Evolutionary conservation across 2,797 vertebrate species (phyloP).

Genomic region (Macrochelys suwanniensis): DNA sequence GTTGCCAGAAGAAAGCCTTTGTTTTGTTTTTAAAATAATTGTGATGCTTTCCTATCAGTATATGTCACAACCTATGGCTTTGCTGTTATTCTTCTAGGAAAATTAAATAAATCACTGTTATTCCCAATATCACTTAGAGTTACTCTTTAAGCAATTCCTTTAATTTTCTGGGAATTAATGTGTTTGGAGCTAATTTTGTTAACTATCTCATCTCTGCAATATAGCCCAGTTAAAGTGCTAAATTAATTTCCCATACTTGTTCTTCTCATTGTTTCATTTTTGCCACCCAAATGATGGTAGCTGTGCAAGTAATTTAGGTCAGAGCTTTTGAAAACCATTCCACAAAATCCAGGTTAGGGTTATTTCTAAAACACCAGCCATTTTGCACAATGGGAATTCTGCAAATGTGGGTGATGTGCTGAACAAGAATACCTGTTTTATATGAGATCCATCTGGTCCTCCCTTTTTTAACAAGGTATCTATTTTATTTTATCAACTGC

Average conservation of each 20-base stretch:
- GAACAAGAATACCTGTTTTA: background rate
- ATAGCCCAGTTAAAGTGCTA: constrained; percentile 41
- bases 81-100: background rate
- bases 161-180: background rate
- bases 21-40: constrained; percentile 1
- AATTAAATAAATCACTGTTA: constrained; percentile 27
- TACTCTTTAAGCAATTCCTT: background rate
- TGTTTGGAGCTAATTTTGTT: constrained; percentile 44
- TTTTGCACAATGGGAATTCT: background rate
- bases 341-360: background rate
- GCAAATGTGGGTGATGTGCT: background rate
- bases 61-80: background rate
- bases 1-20: constrained; percentile 25
- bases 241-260: constrained; percentile 28
- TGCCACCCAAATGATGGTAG: background rate
- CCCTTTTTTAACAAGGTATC: background rate
- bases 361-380: background rate
- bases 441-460: background rate
- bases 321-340: background rate
- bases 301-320: background rate
- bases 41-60: background rate
- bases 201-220: background rate
- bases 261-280: background rate
- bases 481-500: background rate
- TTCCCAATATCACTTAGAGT: constrained; percentile 23